These are phyloP conservation scores for Talpa occidentalis DNA, from an alignment of 2,113 vertebrate species.

Conservation along the genomic window DNA sequence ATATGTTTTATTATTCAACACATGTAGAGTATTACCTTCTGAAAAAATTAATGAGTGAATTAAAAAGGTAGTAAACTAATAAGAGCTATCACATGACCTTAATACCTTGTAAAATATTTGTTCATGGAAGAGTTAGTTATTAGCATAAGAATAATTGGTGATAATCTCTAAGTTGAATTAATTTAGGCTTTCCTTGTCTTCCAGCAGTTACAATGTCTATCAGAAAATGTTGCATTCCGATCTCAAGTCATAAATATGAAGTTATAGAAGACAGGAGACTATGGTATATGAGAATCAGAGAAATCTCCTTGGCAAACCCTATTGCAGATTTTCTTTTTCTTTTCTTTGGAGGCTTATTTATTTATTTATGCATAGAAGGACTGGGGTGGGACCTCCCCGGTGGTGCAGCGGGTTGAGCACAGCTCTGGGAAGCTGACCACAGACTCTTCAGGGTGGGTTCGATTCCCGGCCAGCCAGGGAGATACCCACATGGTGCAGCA, in stretches of 20 bases:
- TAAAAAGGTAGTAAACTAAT: background rate
- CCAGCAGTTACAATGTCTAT: background rate
- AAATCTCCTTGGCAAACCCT: background rate
- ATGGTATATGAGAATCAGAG: background rate
- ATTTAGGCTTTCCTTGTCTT: background rate
- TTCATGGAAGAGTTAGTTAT: background rate
- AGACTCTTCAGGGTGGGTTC: too few species aligned
- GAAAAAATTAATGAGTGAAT: background rate
- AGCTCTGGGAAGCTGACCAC: too few species aligned
- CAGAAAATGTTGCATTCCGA: background rate
- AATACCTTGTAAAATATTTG: background rate
- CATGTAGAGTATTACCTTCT: background rate
- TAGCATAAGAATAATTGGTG: background rate
- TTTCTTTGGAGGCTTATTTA: too few species aligned
- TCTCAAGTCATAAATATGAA: background rate
- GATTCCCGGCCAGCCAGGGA: too few species aligned
- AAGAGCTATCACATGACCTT: background rate
- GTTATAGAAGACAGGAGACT: background rate
- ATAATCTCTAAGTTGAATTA: background rate
- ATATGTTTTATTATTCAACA: background rate
- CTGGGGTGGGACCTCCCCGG: too few species aligned
- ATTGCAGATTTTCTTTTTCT: background rate
- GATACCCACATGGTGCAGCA: too few species aligned
- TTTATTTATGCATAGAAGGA: too few species aligned
- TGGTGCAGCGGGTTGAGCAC: too few species aligned